Base-by-base conservation (phyloP, 2,797 vertebrate species). In the Cossypha heuglini region DNA sequence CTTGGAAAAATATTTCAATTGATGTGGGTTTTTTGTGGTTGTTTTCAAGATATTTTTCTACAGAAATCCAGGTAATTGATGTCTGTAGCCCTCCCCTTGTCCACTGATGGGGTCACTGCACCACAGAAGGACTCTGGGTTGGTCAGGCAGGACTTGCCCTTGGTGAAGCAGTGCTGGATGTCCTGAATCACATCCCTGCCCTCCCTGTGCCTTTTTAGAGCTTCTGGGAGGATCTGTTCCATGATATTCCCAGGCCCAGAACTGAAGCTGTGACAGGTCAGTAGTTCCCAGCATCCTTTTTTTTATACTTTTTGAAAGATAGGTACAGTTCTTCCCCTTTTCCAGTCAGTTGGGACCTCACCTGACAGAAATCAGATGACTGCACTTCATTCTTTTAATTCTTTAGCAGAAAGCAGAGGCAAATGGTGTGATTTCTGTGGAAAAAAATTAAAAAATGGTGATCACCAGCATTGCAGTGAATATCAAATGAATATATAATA, bases 401-500 rank as follows among this genome's bases (percentile, higher is more conserved):
- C 11, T 51, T 75, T 59, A 33, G 17, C 43, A 86, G 73, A 83
- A 84, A 83, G 71, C 19, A 90, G 46, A 89, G 33, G 45, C 52
- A 58, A 72, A 90, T 66, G 54, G 10, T 88, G 59, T 73, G 61
- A 49, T 71, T 91, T 95, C 72, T 73, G 31, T 83, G 71, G 66
- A 51, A 94, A 21, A 76, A 88, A 71, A 11, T 84, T 76, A 74
- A 95, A 89, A 96, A 96, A 92, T 59, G 93, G 82, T 63, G 59
- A 95, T 94, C 43, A 26, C 21, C 84, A 78, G 64, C 49, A 92
- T 95, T 92, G 55, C 49, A 81, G 62, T 64, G 81, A 64, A 64
- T 96, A 90, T 86, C 71, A 85, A 93, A 93, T 96, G 94, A 86
- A 96, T 92, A 96, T 97, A 63, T 86, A 91, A 85, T 96, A 96